Evolutionary conservation across 1,140 invertebrate species (phyloP).

Genomic region (Hyles euphorbiae): DNA sequence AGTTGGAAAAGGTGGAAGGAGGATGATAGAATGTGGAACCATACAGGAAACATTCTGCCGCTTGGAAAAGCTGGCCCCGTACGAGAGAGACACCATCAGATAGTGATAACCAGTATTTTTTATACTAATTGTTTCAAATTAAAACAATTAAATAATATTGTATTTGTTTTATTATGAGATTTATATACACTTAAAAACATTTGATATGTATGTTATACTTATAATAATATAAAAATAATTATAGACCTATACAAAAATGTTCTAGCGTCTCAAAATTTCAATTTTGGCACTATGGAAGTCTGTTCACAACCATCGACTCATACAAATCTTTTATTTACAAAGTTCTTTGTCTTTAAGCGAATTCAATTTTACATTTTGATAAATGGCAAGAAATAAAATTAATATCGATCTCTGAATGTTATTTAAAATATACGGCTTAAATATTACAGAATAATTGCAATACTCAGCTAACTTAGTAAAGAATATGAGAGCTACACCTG

Average conservation of each 20-base stretch:
- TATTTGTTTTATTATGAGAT: constrained; percentile 15
- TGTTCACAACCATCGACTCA: no score
- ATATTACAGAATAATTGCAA: no score
- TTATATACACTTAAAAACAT: not conserved
- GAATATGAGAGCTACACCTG: constrained; percentile 56
- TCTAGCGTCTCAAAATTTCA: no score
- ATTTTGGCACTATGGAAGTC: no score
- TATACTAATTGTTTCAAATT: constrained; percentile 10
- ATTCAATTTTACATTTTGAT: no score
- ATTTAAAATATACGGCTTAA: no score
- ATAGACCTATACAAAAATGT: no score
- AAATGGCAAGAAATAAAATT: no score
- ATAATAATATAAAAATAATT: not conserved
- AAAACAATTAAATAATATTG: constrained; percentile 5
- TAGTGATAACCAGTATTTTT: constrained; percentile 9
- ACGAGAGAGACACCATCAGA: constrained; percentile 16
- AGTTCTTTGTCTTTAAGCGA: no score
- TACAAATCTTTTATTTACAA: no score
- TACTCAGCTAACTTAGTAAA: constrained; percentile 33
- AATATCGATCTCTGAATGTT: no score
- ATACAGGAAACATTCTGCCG: constrained; percentile 46
- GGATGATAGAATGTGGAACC: constrained; percentile 36
- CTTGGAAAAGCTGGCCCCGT: constrained; percentile 37
- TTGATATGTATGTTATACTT: constrained; percentile 8
- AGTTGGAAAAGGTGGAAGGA: constrained; percentile 52